phyloP scores from a whole-genome alignment of 2,888 invertebrate genomes.

The Anthophora plumipes region DNA sequence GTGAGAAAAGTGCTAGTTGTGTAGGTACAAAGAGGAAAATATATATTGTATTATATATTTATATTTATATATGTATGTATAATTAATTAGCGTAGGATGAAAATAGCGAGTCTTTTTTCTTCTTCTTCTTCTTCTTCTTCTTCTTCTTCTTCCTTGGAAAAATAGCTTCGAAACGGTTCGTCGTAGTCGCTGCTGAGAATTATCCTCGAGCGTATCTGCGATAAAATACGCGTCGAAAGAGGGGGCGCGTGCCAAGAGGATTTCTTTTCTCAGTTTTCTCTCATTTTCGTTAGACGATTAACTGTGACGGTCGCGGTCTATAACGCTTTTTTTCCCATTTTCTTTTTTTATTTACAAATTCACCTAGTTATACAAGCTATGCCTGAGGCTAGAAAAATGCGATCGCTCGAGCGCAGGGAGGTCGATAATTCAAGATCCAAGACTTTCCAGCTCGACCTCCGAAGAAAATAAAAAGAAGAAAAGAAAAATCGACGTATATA shows the following conservation, averaged over 20 bases:
- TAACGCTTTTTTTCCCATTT: constrained; percentile 15
- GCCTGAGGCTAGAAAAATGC: constrained; percentile 70
- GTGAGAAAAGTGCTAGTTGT: constrained; percentile 22
- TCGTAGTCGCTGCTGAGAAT: constrained; percentile 2
- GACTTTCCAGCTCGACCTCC: constrained; percentile 4
- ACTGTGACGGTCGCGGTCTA: constrained; percentile 52
- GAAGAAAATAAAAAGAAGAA: too few species aligned
- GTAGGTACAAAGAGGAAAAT: constrained; percentile 61
- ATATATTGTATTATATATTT: constrained; percentile 26
- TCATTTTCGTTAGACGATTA: constrained; percentile 8
- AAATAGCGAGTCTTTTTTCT: constrained; percentile 51
- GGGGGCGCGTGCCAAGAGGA: constrained; percentile 12
- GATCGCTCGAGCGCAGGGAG: constrained; percentile 67
- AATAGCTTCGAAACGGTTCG: constrained; percentile 47
- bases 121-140: too few species aligned
- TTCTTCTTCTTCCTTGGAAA: too few species aligned
- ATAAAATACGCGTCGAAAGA: constrained; percentile 15
- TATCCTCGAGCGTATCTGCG: constrained; percentile 5
- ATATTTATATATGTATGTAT: background rate
- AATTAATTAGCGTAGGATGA: constrained; percentile 48
- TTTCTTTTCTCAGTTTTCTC: background rate
- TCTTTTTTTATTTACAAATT: constrained; percentile 67
- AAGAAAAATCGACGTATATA: constrained; percentile 20
- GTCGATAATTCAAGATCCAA: constrained; percentile 23
- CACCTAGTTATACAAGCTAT: constrained; percentile 68